Percentiles rank a stretch among this genome's conserved stretches.
Evolutionary conservation across 2,113 vertebrate species (phyloP).

Genomic region (Heterotis niloticus): DNA sequence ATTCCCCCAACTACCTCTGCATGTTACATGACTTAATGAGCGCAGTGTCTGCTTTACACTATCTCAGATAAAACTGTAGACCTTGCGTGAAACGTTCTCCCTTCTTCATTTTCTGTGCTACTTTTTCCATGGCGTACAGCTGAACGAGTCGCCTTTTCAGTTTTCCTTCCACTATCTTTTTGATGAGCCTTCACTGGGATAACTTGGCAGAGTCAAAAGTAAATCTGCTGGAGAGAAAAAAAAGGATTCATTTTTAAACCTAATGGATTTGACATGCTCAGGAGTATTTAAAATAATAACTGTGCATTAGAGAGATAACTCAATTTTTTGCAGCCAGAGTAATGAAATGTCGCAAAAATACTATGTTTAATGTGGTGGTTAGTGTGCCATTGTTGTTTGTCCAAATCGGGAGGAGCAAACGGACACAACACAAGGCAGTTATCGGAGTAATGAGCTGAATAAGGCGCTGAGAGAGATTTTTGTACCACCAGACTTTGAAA

Average conservation of each 20-base stretch:
- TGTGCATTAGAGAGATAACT: neutral
- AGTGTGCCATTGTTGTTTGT: neutral
- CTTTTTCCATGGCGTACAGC: slow-evolving; percentile 15
- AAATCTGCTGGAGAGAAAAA: neutral
- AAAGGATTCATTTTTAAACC: slow-evolving; percentile 6
- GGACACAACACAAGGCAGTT: neutral
- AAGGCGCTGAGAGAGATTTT: neutral
- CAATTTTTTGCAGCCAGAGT: neutral
- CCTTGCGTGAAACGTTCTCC: slow-evolving; percentile 35
- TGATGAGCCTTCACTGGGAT: neutral
- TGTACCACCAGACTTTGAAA: neutral
- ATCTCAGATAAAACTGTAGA: neutral
- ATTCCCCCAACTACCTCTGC: neutral
- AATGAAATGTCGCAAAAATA: neutral
- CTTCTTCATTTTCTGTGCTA: slow-evolving; percentile 32
- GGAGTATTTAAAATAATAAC: neutral
- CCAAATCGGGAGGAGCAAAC: neutral
- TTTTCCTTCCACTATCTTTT: neutral
- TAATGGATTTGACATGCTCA: neutral
- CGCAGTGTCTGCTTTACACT: neutral
- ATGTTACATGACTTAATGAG: neutral
- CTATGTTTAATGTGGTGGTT: neutral
- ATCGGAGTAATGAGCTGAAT: neutral
- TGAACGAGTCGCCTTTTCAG: neutral
- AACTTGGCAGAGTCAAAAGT: neutral